Evolutionary conservation across 1,140 invertebrate species (phyloP).

Genomic region (Psilanteris sp.): DNA sequence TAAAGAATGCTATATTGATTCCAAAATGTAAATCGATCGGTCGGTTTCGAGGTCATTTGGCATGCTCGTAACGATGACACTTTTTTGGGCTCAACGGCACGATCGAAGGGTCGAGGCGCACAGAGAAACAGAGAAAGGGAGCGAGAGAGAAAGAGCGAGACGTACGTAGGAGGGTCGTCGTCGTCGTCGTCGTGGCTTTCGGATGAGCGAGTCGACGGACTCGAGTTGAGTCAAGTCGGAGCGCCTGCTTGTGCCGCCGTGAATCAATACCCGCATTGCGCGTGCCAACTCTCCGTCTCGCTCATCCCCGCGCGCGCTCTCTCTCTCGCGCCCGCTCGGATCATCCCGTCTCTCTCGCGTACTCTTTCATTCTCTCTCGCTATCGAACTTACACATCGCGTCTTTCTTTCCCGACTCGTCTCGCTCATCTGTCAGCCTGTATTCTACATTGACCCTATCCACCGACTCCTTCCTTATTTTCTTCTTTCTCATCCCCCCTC

Average conservation of each 20-base stretch:
- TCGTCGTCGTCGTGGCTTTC: slow-evolving; percentile 54
- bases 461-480: slow-evolving; percentile 5
- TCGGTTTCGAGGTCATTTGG: slow-evolving; percentile 58
- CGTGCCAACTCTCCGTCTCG: slow-evolving; percentile 76
- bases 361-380: slow-evolving; percentile 73
- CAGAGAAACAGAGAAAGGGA: too few species aligned
- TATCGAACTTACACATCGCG: slow-evolving; percentile 46
- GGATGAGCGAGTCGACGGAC: slow-evolving; percentile 73
- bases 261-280: slow-evolving; percentile 81
- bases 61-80: slow-evolving; percentile 54
- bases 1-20: slow-evolving; percentile 56
- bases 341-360: slow-evolving; percentile 58
- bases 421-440: slow-evolving; percentile 39
- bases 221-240: slow-evolving; percentile 75
- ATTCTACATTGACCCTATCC: slow-evolving; percentile 21
- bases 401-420: slow-evolving; percentile 41
- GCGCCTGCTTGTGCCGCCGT: slow-evolving; percentile 75
- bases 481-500: background rate
- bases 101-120: slow-evolving; percentile 51
- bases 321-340: slow-evolving; percentile 72
- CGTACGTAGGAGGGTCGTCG: slow-evolving; percentile 52
- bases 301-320: slow-evolving; percentile 67
- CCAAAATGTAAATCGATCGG: slow-evolving; percentile 48
- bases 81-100: slow-evolving; percentile 57
- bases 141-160: background rate